Percentiles rank a stretch among this genome's conserved stretches.
These are phyloP conservation scores for Nymphalis polychloros DNA, from an alignment of 2,888 invertebrate species.

Conservation along the genomic window DNA sequence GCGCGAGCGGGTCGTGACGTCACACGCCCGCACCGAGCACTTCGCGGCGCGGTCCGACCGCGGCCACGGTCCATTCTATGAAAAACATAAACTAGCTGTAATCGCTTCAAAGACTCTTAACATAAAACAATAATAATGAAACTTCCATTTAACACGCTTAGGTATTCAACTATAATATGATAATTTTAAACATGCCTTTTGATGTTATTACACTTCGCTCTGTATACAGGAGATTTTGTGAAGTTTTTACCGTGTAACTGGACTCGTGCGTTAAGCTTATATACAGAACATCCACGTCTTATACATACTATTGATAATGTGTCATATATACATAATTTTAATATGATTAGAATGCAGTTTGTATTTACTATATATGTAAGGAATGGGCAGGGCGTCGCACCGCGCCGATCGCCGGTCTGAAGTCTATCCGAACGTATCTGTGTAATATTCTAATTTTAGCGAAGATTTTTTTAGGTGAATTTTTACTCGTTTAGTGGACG, in stretches of 20 bases:
- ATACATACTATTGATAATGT: constrained; percentile 2
- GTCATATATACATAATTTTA: constrained; percentile 9
- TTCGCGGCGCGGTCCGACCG: constrained; percentile 25
- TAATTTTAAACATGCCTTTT: constrained; percentile 23
- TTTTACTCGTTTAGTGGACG: constrained; percentile 74
- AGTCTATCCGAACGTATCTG: constrained; percentile 64
- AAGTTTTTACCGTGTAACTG: constrained; percentile 16
- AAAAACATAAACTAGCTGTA: constrained; percentile 10
- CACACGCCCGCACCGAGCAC: constrained; percentile 10
- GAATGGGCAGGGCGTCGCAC: constrained; percentile 28
- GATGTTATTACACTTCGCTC: constrained; percentile 17
- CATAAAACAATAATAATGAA: constrained; percentile 23
- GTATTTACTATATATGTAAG: constrained; percentile 7
- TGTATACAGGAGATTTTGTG: constrained; percentile 23
- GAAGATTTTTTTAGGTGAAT: constrained; percentile 75
- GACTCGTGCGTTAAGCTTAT: constrained; percentile 12
- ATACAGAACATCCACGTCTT: background rate
- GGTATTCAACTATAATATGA: constrained; percentile 21
- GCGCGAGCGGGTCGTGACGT: background rate
- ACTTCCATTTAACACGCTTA: constrained; percentile 30
- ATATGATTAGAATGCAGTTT: background rate
- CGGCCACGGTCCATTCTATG: constrained; percentile 7
- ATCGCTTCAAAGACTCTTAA: constrained; percentile 18
- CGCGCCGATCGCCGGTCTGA: constrained; percentile 39
- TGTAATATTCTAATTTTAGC: constrained; percentile 70